Conservation (phyloP, 1,140 invertebrate species). For the Potamilus streckersoni region DNA sequence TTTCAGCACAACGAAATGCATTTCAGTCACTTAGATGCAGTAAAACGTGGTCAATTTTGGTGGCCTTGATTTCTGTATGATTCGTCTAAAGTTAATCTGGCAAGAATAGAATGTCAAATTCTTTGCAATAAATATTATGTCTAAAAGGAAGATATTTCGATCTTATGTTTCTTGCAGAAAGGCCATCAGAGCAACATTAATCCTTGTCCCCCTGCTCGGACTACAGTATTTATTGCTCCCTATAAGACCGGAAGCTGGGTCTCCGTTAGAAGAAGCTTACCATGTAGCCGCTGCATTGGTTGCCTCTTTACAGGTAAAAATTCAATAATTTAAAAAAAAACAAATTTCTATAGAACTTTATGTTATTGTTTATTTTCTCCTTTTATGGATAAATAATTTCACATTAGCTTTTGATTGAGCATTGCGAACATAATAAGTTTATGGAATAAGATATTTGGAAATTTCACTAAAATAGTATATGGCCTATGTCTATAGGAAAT, state of each 20-base stretch:
- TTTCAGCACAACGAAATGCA: no score
- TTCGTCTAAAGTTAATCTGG: no score
- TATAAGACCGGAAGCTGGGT: constrained; percentile 70
- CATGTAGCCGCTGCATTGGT: constrained; percentile 86
- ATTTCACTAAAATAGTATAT: no score
- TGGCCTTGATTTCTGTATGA: neutral
- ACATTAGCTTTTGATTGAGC: no score
- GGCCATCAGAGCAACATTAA: constrained; percentile 73
- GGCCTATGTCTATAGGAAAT: no score
- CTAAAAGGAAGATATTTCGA: neutral
- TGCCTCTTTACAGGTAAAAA: constrained; percentile 85
- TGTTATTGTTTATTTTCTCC: neutral
- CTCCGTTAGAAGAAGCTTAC: constrained; percentile 81
- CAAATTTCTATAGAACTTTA: neutral
- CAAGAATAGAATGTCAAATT: neutral
- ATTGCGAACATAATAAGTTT: no score
- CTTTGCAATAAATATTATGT: neutral
- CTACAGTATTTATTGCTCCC: constrained; percentile 61
- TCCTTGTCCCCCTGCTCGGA: constrained; percentile 67
- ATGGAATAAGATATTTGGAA: no score
- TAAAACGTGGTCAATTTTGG: neutral
- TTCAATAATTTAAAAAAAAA: neutral
- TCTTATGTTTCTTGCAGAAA: constrained; percentile 47
- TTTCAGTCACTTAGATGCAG: no score
- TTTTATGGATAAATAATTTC: no score